Evolutionary conservation across 1,140 invertebrate species (phyloP).

Genomic region (Wasmannia auropunctata): DNA sequence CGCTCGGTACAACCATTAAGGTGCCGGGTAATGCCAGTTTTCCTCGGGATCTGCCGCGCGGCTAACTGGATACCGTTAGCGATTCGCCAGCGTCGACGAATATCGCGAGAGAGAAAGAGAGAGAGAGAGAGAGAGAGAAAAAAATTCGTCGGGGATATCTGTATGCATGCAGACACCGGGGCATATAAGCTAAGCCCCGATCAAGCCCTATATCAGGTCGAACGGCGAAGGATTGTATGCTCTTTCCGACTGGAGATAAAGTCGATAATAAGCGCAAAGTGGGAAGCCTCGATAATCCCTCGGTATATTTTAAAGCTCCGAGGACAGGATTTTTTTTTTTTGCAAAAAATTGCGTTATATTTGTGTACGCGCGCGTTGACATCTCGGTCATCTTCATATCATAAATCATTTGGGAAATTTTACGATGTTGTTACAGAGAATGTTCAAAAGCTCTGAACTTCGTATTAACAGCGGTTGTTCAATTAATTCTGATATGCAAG

Average conservation of each 20-base stretch:
- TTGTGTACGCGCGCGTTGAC: not conserved
- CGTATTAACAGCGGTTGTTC: slow-evolving; percentile 2
- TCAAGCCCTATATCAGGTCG: not conserved
- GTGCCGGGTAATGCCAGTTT: slow-evolving; percentile 55
- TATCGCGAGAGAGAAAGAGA: slow-evolving; percentile 41
- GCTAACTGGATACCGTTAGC: not conserved
- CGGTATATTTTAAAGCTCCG: not conserved
- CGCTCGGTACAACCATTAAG: slow-evolving; percentile 69
- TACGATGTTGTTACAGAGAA: not conserved
- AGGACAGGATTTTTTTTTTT: not conserved
- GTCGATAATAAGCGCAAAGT: not conserved
- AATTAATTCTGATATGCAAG: slow-evolving; percentile 55
- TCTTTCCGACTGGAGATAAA: not conserved
- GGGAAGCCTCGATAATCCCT: not conserved
- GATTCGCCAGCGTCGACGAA: not conserved
- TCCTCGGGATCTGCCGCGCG: slow-evolving; percentile 52
- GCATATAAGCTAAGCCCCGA: not conserved
- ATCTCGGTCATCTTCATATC: not conserved
- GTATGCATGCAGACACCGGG: not conserved
- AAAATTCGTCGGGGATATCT: slow-evolving; percentile 41
- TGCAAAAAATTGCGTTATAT: not conserved
- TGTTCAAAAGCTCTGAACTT: not conserved
- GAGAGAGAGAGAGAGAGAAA: too few relatives aligned
- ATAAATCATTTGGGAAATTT: not conserved
- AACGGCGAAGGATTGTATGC: not conserved